A percentile compares a stretch with the other conserved stretches of the same genome.
Conservation (phyloP, 2,113 vertebrate species). For the Lasiurus borealis region DNA sequence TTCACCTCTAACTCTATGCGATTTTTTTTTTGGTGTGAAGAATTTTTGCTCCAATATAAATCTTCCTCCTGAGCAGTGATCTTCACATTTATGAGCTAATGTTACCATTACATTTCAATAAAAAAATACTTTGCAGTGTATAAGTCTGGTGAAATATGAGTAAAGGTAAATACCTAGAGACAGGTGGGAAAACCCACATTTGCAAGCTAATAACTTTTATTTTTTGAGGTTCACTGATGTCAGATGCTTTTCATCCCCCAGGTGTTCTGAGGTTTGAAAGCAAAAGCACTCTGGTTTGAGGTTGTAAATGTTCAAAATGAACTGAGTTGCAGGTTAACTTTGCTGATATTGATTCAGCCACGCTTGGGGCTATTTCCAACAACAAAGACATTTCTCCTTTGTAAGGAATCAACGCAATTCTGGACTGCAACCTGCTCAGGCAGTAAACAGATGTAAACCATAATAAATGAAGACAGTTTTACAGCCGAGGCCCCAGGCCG, state of each 20-base stretch:
- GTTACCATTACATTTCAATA: neutral
- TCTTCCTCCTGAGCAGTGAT: neutral
- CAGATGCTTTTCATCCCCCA: rapidly evolving
- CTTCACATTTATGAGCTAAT: neutral
- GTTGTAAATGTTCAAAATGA: neutral
- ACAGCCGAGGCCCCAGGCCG: neutral
- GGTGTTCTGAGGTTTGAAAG: neutral
- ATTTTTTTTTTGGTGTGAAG: neutral
- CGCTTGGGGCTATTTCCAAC: neutral
- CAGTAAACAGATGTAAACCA: constrained; percentile 60
- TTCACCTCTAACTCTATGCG: rapidly evolving
- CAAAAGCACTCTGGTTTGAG: neutral
- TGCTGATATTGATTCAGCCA: constrained; percentile 58
- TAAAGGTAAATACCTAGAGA: neutral
- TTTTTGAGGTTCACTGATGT: rapidly evolving
- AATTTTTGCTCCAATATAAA: neutral
- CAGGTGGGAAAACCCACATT: neutral
- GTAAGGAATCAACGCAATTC: constrained; percentile 42
- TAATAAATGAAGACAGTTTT: constrained; percentile 30
- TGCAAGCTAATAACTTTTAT: neutral
- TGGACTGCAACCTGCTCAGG: neutral
- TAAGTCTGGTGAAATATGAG: neutral
- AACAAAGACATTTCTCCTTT: neutral
- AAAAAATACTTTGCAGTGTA: neutral
- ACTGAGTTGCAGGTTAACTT: neutral